Conservation (phyloP, 2,888 invertebrate species). For the Syrphus vitripennis region DNA sequence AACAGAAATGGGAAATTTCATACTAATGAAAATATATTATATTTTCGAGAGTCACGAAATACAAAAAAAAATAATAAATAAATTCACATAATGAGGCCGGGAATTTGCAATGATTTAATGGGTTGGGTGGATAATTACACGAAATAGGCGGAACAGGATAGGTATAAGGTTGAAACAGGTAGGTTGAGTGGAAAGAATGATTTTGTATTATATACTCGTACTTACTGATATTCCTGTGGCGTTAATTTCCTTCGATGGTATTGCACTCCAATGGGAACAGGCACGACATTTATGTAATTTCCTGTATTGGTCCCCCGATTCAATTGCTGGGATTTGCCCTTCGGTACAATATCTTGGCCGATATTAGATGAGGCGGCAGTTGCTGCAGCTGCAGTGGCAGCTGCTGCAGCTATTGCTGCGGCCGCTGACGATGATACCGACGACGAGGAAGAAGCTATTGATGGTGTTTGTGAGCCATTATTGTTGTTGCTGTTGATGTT, state of each 20-base stretch:
- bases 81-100: constrained; percentile 28
- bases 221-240: constrained; percentile 81
- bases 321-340: constrained; percentile 73
- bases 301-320: constrained; percentile 74
- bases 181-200: not conserved
- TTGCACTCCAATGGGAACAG: constrained; percentile 79
- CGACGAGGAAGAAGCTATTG: constrained; percentile 74
- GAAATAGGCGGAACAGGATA: not conserved
- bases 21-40: constrained; percentile 59
- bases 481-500: constrained; percentile 63
- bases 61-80: constrained; percentile 4
- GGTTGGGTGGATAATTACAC: not conserved
- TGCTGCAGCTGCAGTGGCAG: constrained; percentile 72
- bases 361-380: constrained; percentile 68
- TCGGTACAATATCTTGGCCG: constrained; percentile 70
- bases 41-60: constrained; percentile 10
- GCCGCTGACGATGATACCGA: constrained; percentile 73
- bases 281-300: constrained; percentile 80
- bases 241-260: constrained; percentile 80
- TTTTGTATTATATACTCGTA: constrained; percentile 44
- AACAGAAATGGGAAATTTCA: not conserved
- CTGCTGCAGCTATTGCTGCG: constrained; percentile 69
- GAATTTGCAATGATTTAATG: not conserved
- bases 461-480: constrained; percentile 70
- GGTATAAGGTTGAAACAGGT: not conserved